Evolutionary conservation across 2,888 invertebrate genomes (phyloP).

Genomic region (Electrophaes corylata): DNA sequence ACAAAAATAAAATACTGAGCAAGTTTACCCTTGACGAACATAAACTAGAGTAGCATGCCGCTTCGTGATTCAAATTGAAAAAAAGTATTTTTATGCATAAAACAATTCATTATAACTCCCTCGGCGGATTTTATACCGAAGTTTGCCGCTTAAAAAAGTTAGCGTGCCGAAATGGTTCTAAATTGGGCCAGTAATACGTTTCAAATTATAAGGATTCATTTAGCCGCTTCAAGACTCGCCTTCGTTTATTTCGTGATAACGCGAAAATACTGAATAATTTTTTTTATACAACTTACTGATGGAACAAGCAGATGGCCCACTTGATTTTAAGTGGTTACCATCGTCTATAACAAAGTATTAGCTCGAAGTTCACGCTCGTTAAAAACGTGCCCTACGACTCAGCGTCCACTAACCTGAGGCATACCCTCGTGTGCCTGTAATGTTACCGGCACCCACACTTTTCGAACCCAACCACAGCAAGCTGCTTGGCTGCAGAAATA

Average conservation of each 20-base stretch:
- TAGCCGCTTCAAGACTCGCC: conserved; percentile 33
- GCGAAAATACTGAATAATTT: not conserved
- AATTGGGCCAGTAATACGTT: conserved; percentile 35
- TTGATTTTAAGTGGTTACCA: too few species aligned
- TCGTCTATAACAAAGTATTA: too few species aligned
- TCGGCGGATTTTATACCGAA: conserved; percentile 26
- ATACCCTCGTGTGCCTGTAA: too few species aligned
- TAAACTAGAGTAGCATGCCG: conserved; percentile 1
- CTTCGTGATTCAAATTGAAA: conserved; percentile 1
- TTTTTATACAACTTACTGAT: not conserved
- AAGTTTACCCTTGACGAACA: not conserved
- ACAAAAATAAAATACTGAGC: too few species aligned
- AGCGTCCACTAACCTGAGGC: too few species aligned
- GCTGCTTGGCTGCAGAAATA: too few species aligned
- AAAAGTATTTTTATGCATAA: conserved; percentile 24
- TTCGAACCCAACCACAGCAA: too few species aligned
- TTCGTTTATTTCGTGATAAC: conserved; percentile 28
- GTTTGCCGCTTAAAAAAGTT: conserved; percentile 37
- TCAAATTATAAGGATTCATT: conserved; percentile 33
- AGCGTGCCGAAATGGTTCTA: conserved; percentile 29
- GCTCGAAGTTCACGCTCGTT: too few species aligned
- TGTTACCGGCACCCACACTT: too few species aligned
- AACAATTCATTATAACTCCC: conserved; percentile 36
- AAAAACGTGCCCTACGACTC: too few species aligned
- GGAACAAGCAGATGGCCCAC: too few species aligned